Conservation (phyloP, 30 jellyfish, hydroid and myxozoan species). For the Chironex yamaguchii region DNA sequence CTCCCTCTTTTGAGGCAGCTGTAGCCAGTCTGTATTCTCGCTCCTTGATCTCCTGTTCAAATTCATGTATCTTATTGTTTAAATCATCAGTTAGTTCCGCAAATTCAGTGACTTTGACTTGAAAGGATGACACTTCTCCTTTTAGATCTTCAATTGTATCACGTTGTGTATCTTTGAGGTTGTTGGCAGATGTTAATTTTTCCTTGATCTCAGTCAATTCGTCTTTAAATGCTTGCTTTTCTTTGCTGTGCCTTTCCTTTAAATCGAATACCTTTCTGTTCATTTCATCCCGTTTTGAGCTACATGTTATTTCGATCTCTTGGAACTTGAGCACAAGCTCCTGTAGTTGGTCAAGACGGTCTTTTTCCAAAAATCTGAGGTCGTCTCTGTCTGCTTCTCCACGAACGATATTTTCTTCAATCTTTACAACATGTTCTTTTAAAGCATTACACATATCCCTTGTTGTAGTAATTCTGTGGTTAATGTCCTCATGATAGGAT, state of each 20-base stretch:
- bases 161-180: background rate
- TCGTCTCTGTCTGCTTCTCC: conserved; percentile 78
- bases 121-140: conserved; percentile 2
- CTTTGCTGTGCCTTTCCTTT: conserved; percentile 10
- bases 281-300: conserved; percentile 42
- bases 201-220: conserved; percentile 40
- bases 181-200: background rate
- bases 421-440: conserved; percentile 79
- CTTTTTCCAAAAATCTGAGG: conserved; percentile 44
- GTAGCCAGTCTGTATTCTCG: background rate
- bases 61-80: background rate
- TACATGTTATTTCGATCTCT: conserved; percentile 74
- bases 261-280: background rate
- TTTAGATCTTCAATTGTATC: conserved; percentile 5
- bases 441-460: conserved; percentile 91
- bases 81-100: background rate
- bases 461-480: conserved; percentile 79
- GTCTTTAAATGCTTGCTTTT: conserved; percentile 2
- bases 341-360: conserved; percentile 66
- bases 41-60: background rate
- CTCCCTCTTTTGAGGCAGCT: background rate
- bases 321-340: conserved; percentile 83
- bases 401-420: conserved; percentile 71
- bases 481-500: conserved; percentile 80
- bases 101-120: background rate